A percentile compares a stretch with the other conserved stretches of the same genome.
Evolutionary conservation across 2,888 invertebrate genomes (phyloP).

Genomic region (Bimastos eiseni): DNA sequence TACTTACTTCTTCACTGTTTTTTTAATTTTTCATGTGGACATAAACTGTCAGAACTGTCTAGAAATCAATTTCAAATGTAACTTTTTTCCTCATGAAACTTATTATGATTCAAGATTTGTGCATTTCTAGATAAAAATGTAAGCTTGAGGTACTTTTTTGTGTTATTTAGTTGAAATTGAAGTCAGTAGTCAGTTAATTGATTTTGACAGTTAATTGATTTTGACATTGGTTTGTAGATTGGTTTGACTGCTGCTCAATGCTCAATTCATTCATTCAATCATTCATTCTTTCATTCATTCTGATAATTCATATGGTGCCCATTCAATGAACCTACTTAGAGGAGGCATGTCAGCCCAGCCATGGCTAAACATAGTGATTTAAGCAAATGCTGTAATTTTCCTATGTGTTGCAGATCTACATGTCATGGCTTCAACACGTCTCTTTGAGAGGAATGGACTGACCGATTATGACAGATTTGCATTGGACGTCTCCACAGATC

Average conservation of each 20-base stretch:
- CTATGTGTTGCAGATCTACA: background rate
- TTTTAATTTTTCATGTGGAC: background rate
- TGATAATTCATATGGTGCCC: no score
- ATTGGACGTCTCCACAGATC: background rate
- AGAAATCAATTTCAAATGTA: background rate
- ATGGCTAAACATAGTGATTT: no score
- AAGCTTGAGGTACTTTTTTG: background rate
- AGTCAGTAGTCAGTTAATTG: background rate
- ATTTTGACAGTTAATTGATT: background rate
- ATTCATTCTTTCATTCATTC: no score
- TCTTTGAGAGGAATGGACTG: constrained; percentile 15
- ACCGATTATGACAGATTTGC: background rate
- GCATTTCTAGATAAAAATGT: background rate
- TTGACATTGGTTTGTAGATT: no score
- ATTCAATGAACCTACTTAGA: no score
- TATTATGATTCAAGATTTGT: background rate
- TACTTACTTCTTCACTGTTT: background rate
- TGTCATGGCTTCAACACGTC: constrained; percentile 7
- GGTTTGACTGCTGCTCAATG: no score
- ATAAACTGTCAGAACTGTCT: background rate
- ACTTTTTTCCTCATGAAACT: background rate
- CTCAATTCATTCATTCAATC: no score
- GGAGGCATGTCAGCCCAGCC: no score
- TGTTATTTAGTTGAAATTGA: background rate
- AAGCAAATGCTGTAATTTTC: background rate